Conservation (phyloP, 1,140 invertebrate species). For the Brachionus sp. region DNA sequence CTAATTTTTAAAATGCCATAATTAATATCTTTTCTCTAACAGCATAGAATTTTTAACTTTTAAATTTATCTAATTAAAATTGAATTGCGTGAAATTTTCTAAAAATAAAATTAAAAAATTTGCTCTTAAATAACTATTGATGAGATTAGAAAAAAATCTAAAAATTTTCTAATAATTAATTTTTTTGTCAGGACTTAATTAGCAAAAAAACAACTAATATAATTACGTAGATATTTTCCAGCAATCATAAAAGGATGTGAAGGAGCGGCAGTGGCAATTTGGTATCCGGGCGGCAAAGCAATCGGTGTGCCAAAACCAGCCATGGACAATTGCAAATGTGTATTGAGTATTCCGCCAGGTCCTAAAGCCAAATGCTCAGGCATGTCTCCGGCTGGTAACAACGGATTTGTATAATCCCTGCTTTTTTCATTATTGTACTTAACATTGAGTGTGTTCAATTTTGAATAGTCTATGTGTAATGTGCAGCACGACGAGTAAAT, state of each 20-base stretch:
- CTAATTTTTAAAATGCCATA: no score
- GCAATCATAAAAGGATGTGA: slow-evolving; percentile 6
- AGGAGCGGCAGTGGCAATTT: neutral
- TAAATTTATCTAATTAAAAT: no score
- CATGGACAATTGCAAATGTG: neutral
- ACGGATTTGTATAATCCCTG: slow-evolving; percentile 95
- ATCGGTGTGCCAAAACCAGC: neutral
- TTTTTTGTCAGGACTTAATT: no score
- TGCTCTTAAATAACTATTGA: no score
- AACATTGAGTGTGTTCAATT: slow-evolving; percentile 91
- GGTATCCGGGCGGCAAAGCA: slow-evolving; percentile 6
- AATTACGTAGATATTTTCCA: slow-evolving; percentile 40
- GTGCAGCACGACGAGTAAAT: slow-evolving; percentile 96
- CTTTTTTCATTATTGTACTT: slow-evolving; percentile 99
- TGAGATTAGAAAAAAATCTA: no score
- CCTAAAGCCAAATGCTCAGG: slow-evolving; percentile 37
- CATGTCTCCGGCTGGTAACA: slow-evolving; percentile 82
- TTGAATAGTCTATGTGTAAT: slow-evolving; percentile 91
- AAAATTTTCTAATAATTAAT: no score
- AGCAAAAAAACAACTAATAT: neutral
- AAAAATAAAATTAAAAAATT: no score
- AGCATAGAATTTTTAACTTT: no score
- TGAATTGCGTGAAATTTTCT: no score
- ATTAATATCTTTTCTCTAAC: no score
- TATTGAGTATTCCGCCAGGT: neutral